Base-by-base conservation (phyloP, 2,797 vertebrate species). In the Dallia pectoralis region DNA sequence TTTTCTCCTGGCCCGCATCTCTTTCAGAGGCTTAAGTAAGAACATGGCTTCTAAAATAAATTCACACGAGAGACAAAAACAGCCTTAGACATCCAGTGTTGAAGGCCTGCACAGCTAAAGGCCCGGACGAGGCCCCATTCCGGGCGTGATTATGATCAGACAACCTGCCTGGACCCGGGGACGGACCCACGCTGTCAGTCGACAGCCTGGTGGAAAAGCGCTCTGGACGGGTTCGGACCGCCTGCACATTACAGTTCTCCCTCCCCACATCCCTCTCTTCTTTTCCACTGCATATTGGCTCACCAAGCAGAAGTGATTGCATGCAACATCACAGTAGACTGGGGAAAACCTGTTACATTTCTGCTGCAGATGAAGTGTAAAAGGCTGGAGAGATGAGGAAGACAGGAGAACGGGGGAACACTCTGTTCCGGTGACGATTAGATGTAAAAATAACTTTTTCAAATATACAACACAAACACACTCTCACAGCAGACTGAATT, bases 1-100 rank as follows among this genome's bases (percentile, higher is more conserved):
- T 92, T 88, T 92, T 88, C 92, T 91, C 82, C 92, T 93, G 44
- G 90, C 90, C 88, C 90, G 89, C 76, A 94, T 90, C 75, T 89
- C 91, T 91, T 90, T 92, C 80, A 93, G 85, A 76, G 91, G 90
- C 71, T 91, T 89, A 85, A 92, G 84, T 84, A 94, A 92, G 84
- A 93, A 90, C 87, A 90, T 89, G 86, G 89, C 91, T 91, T 93
- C 91, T 92, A 85, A 85, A 70, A 83, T 49, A 56, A 70, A 74
- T 19, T 15, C 33, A 77, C 7, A 63, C 59, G 16, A 67, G 30
- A 59, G n/a, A 65, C 85, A 87, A 49, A 87, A 83, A 80, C 22
- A 22, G 84, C 79, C 79, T 85, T 85, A 87, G 74, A 83, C 69
- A 77, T 79, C 61, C 70, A 77, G 27, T 22, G 51, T 22, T 53